Base-by-base conservation (phyloP, 2,797 vertebrate genomes). In the Xenopus petersii region DNA sequence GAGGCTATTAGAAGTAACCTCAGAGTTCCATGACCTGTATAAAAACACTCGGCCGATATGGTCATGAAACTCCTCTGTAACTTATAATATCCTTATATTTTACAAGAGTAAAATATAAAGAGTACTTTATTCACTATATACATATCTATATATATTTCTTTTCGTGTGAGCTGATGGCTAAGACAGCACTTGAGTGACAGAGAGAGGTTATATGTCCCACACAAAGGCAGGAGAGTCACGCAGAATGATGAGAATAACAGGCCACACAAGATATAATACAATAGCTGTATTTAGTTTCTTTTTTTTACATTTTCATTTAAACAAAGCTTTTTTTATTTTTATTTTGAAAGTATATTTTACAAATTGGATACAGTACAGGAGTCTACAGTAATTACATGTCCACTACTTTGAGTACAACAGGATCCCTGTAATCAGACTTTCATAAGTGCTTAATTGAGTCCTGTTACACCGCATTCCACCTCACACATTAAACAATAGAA, bases 211-310 rank as follows among this genome's bases (percentile, higher is more conserved):
- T 36, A 21, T 21, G 21, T 36, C 3, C 3, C 3, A 3, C 3
- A 3, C 3, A 3, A 1, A 21, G 21, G 21, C 21, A 21, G 21
- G 21, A 21, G 21, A 21, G 21, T 21, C 21, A 21, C 21, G 1
- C 21, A 21, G 21, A 1, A 21, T 21, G 21, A 36, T 36, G 33
- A 36, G 33, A 48, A 24, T 10, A 85, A 73, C 75, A 85, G 63
- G 10, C 87, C 78, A 74, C 81, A 79, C 74, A 73, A 63, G 68
- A 42, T 87, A 79, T 79, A 89, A 88, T 87, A 89, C 88, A 92
- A 90, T 80, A 85, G 90, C 84, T 91, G 88, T 92, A 91, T 91
- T 91, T 89, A 87, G 86, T 87, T 87, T 70, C 68, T 67, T 82
- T 21, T 21, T 84, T n/a, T 55, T 55, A 55, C 54, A 55, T 16